Base-by-base conservation (phyloP, 1,140 invertebrate species). In the Maconellicoccus hirsutus region DNA sequence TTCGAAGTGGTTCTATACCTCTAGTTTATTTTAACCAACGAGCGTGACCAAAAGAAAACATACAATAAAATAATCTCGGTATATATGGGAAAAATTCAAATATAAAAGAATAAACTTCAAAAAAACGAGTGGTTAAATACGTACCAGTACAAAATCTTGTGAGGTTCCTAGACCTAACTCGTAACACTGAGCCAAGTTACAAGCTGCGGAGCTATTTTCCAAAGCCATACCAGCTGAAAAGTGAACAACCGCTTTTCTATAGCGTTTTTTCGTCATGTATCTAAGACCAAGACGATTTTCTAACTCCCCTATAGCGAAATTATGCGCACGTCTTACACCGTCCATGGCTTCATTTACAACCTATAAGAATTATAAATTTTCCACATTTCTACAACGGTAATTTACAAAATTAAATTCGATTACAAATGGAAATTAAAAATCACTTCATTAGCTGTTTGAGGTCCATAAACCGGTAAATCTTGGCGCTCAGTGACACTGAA, bases 131-230 rank as follows among this genome's bases (percentile, higher is more conserved):
- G 3, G 3, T 6, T 12, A 10, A 3, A 14, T 61, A 33, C 74
- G n/a, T 80, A 85, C 84, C 79, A 81, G 81, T 76, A 78, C 79
- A 66, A 82, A 80, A 80, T 86, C 80, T 39, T 79, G 77, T 21
- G 78, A 75, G n/a, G 84, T 82, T 73, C 85, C 86, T 66, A 86
- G 75, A 7, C 85, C 86, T 71, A 82, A 77, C 76, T 87, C 85
- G 75, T 86, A 83, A 75, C 85, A 86, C 1, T 86, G 75, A 29
- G 80, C 86, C 70, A 87, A 77, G 76, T 87, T 87, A 70, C 83
- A 87, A 52, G 83, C 77, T 71, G 85, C 86, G 73, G 81, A 81
- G 72, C 82, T 77, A 76, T 86, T 82, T 70, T 82, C 81, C 61
- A 83, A 77, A 70, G 79, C 79, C 27, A 84, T 82, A 71, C 85